Base-by-base conservation (phyloP, 2,888 invertebrate genomes). In the Phoenoteleia sp. region DNA sequence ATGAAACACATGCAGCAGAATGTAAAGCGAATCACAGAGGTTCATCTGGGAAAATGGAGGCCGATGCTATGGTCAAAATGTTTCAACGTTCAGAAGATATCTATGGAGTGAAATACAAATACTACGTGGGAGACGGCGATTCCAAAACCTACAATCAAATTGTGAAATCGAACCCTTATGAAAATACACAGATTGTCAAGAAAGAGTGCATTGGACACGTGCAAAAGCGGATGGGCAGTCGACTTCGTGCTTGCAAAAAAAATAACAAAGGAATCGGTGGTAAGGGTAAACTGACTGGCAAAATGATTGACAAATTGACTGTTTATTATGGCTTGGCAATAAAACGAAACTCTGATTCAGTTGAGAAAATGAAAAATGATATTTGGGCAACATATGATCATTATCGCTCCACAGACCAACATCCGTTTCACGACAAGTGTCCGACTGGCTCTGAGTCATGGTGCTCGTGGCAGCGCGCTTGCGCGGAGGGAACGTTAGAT, bases 391-490 rank as follows among this genome's bases (percentile, higher is more conserved):
- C 56, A 7, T 76, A 15, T 17, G 64, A 75, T 71, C 87, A 88
- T 71, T 83, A 86, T 42, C 47, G 81, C 13, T 86, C 86, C 5
- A 82, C 79, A 0, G 72, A 87, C 19, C 64, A 82, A 21, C 54
- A 82, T 17, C 85, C 86, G 3, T 71, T 75, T 25, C 87, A 88
- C 58, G 66, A 86, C 2, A 49, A 56, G 25, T 71, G 86, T 56
- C 88, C 85, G n/a, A 15, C 23, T n/a, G 85, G n/a, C 13, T 45
- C 15, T 9, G 76, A 83, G 39, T 82, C 84, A 7, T 85, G 85
- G 85, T 86, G 86, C 56, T 15, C 60, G 15, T 84, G 82, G 82
- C 86, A 86, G 23, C 58, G 74, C 42, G 87, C 87, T 58, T 15
- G 13, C 58, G 76, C 64, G 47, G 52, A 15, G 0, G 47, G 25